Conservation (phyloP, 2,888 invertebrate genomes). For the Limenitis camilla region DNA sequence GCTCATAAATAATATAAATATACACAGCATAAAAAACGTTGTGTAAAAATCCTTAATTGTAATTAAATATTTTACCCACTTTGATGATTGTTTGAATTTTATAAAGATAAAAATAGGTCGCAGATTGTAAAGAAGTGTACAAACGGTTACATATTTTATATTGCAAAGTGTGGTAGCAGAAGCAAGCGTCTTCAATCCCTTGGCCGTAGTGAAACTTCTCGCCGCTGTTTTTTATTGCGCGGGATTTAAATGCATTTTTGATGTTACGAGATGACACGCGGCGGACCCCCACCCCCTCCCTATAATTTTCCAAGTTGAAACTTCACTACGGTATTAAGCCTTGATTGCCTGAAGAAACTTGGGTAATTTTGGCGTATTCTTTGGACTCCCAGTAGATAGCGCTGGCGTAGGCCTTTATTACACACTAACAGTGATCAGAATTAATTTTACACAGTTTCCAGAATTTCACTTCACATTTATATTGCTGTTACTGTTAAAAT, state of each 20-base stretch:
- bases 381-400: conserved; percentile 69
- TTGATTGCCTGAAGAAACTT: conserved; percentile 75
- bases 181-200: conserved; percentile 58
- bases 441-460: conserved; percentile 53
- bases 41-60: not conserved
- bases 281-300: conserved; percentile 55
- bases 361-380: conserved; percentile 74
- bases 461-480: too few relatives aligned
- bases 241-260: conserved; percentile 76
- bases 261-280: conserved; percentile 75
- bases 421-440: conserved; percentile 64
- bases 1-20: too few relatives aligned
- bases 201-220: conserved; percentile 67
- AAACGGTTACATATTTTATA: conserved; percentile 51
- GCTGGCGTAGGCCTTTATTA: conserved; percentile 67
- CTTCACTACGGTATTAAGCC: conserved; percentile 75
- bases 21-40: too few relatives aligned
- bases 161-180: conserved; percentile 47
- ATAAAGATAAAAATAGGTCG: conserved; percentile 10
- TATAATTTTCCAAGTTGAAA: conserved; percentile 74
- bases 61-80: not conserved
- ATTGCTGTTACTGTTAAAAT: too few relatives aligned
- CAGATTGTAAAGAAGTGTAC: conserved; percentile 25
- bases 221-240: conserved; percentile 74
- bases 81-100: conserved; percentile 3